Evolutionary conservation across 2,797 vertebrate genomes (phyloP).

Genomic region (Hemibagrus guttatus): DNA sequence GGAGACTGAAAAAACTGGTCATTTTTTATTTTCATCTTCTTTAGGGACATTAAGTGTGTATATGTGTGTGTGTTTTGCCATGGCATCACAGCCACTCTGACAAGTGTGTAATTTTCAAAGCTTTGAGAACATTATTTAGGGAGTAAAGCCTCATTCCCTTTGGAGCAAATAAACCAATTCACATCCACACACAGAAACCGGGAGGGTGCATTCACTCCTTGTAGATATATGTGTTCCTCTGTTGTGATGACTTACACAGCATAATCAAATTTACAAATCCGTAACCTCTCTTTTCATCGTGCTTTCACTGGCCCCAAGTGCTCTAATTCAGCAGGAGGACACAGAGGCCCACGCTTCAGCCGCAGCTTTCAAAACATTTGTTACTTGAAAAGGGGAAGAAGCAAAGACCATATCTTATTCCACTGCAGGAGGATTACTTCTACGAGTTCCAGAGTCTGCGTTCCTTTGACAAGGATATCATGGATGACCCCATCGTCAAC

Average conservation of each 20-base stretch:
- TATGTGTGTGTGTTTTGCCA: constrained; percentile 24
- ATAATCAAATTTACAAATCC: constrained; percentile 38
- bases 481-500: constrained; percentile 87
- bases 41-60: constrained; percentile 41
- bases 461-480: constrained; percentile 88
- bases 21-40: constrained; percentile 56
- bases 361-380: constrained; percentile 12
- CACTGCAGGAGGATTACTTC: constrained; percentile 83
- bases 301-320: constrained; percentile 25
- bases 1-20: constrained; percentile 21
- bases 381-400: constrained; percentile 29
- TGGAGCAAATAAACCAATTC: constrained; percentile 49
- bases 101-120: constrained; percentile 64
- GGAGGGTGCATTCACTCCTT: constrained; percentile 32
- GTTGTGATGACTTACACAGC: constrained; percentile 41
- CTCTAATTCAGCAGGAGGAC: constrained; percentile 15
- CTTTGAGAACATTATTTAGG: constrained; percentile 55
- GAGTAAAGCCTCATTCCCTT: constrained; percentile 37
- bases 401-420: constrained; percentile 27
- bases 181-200: constrained; percentile 29
- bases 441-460: constrained; percentile 88
- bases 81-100: constrained; percentile 56
- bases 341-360: constrained; percentile 19
- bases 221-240: constrained; percentile 44
- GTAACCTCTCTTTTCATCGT: constrained; percentile 33